A percentile compares a stretch with the other conserved stretches of the same genome.
Conservation (phyloP, 2,113 vertebrate genomes). For the Cettia cetti region DNA sequence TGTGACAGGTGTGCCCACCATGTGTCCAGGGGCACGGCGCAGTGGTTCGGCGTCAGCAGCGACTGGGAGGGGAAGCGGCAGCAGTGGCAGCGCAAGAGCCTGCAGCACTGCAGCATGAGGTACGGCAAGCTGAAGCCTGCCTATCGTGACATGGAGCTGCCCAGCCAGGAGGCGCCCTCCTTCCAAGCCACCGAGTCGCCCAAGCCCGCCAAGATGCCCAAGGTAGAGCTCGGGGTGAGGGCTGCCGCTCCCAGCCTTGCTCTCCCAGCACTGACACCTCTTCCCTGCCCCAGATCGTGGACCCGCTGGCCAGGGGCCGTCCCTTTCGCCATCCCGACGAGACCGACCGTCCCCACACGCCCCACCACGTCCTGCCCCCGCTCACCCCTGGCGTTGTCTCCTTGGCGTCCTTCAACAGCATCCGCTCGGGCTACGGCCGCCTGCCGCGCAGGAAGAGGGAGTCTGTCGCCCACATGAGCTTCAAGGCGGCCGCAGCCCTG, state of each 20-base stretch:
- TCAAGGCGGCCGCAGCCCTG: conserved; percentile 87
- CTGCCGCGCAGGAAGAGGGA: conserved; percentile 85
- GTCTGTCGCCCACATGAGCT: conserved; percentile 93
- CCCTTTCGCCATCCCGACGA: conserved; percentile 88
- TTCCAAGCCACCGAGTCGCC: conserved; percentile 86
- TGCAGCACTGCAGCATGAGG: conserved; percentile 92
- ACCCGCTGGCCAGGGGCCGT: conserved; percentile 89
- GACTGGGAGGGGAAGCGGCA: conserved; percentile 89
- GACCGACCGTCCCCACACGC: conserved; percentile 80
- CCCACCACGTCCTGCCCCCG: conserved; percentile 72
- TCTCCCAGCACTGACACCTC: neutral
- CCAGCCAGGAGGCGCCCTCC: conserved; percentile 80
- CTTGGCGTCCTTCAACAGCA: conserved; percentile 86
- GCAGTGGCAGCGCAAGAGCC: conserved; percentile 89
- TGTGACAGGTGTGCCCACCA: rapidly evolving
- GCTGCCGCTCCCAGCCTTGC: rapidly evolving
- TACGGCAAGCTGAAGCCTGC: conserved; percentile 91
- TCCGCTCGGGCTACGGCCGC: conserved; percentile 79
- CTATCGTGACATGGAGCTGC: conserved; percentile 83
- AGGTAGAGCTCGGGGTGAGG: conserved; percentile 62
- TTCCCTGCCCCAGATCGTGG: conserved; percentile 80
- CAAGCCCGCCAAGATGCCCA: conserved; percentile 82
- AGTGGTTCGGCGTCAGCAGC: conserved; percentile 92
- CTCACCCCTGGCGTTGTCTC: conserved; percentile 84
- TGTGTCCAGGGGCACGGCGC: conserved; percentile 79